A percentile compares a stretch with the other conserved stretches of the same genome.
Evolutionary conservation across 2,888 invertebrate genomes (phyloP).

Genomic region (Latrodectus hesperus): DNA sequence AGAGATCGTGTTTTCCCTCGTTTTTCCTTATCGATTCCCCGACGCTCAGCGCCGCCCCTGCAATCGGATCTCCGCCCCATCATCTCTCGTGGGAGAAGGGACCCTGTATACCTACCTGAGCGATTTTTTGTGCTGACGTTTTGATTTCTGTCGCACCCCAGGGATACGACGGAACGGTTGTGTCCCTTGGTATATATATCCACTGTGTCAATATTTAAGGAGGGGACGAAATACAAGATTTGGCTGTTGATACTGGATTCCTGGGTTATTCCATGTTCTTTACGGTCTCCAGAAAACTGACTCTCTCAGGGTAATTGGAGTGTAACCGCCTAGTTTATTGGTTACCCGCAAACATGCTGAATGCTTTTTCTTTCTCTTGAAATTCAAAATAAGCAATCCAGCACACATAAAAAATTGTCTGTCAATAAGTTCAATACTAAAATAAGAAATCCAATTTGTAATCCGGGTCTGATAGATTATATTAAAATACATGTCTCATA

Average conservation of each 20-base stretch:
- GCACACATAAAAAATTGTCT: too few relatives aligned
- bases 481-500: too few relatives aligned
- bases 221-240: conserved; percentile 3
- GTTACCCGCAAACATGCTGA: too few relatives aligned
- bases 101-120: conserved; percentile 19
- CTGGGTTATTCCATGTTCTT: too few relatives aligned
- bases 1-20: conserved; percentile 5
- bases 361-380: too few relatives aligned
- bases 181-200: background rate
- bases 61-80: conserved; percentile 7
- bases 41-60: conserved; percentile 28
- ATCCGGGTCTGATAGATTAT: too few relatives aligned
- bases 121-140: conserved; percentile 20
- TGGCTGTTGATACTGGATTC: background rate
- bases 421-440: too few relatives aligned
- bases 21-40: conserved; percentile 22
- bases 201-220: conserved; percentile 32
- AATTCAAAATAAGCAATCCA: too few relatives aligned
- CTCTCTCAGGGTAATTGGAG: too few relatives aligned
- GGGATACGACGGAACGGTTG: background rate
- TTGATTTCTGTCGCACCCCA: conserved; percentile 2
- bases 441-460: too few relatives aligned
- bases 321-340: too few relatives aligned
- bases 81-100: conserved; percentile 7
- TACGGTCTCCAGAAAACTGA: too few relatives aligned